Evolutionary conservation across 2,888 invertebrate genomes (phyloP), one percentile per base, ranked within the genome.

Genomic region (Dicycla oo): DNA sequence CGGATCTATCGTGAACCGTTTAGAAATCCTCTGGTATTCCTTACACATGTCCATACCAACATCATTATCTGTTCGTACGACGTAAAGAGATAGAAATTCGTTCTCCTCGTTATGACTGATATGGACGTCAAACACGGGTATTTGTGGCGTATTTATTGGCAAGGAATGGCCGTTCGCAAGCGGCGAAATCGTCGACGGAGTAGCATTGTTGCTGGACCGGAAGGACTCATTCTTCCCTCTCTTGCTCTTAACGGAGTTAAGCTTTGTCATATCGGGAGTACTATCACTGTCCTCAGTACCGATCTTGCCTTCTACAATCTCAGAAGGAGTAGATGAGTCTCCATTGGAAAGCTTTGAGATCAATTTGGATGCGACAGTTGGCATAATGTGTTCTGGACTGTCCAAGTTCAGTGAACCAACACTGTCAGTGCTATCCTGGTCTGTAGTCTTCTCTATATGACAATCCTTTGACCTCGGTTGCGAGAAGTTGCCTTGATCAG

Each of bases 291-390:
- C 93, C 56, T 91, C 91, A 15, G 78, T 74, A 30, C 54, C 57
- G 40, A 84, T 85, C 75, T 93, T 93, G 0, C 75, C 86, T 26
- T 86, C 86, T 0, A 82, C 7, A 13, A 88, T 57, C 78, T 96
- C 95, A 0, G 94, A 92, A 8, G 96, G 96, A 0, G 96, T 96
- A 18, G 96, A 96, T 0, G 96, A 95, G 74, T 94, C 92, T 1
- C 96, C 96, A 68, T 96, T 96, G 0, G 95, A 95, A n/a, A 96
- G 85, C 88, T 96, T 95, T 0, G 95, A 92, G 34, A 96, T 95
- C 68, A 96, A 75, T 81, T 95, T 95, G 0, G 95, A 94, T 51
- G 95, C 87, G 1, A 94, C 92, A 72, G 82, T 94, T 2, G 94
- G 94, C 20, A 91, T 69, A 6, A 4, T 82, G 62, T 90, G 88